Evolutionary conservation across 2,888 invertebrate genomes (phyloP), one percentile per base, ranked within the genome.

Genomic region (Chironomus riparius): DNA sequence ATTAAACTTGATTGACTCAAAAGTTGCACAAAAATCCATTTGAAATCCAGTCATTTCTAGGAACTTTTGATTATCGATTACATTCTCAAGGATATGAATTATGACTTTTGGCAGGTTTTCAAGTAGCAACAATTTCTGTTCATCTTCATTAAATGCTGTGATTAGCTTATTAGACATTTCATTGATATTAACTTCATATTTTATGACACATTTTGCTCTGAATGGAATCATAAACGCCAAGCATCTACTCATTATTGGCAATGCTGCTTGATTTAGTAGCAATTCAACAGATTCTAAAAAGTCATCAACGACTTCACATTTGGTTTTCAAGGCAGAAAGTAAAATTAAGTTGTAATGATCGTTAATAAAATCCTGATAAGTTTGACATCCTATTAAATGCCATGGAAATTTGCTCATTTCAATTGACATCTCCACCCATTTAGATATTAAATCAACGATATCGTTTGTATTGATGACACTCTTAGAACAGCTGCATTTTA

Each of bases 31-130:
- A 68, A 76, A 62, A 48, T 77, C 61, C 7, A 77, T 24, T 48
- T 76, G 47, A 15, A 77, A 76, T 12, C 76, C 65, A 15, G 74
- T 75, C 12, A 77, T 73, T 12, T 74, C 61, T 13, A 28, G 13
- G 21, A 78, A 78, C 24, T 71, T 47, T 13, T 76, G 47, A n/a
- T 15, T 47, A 21, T 78, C 78, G n/a, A 62, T 76, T 21, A 76
- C 61, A 47, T 76, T 77, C 1, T 24, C 47, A 2, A 77, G 48
- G 2, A 78, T 10, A 68, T 47, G 21, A 65, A 73, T 69, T 48
- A 77, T 77, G 18, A 77, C 70, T 13, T 72, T 48, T 10, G 77
- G 38, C 4, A 61, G 21, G 28, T 77, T n/a, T 15, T 74, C 18
- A 6, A 61, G 15, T 15, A 77, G 38, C 7, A 47, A 24, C 6